phyloP scores from a whole-genome alignment of 2,797 vertebrate species.

The Steatocranus sp. region DNA sequence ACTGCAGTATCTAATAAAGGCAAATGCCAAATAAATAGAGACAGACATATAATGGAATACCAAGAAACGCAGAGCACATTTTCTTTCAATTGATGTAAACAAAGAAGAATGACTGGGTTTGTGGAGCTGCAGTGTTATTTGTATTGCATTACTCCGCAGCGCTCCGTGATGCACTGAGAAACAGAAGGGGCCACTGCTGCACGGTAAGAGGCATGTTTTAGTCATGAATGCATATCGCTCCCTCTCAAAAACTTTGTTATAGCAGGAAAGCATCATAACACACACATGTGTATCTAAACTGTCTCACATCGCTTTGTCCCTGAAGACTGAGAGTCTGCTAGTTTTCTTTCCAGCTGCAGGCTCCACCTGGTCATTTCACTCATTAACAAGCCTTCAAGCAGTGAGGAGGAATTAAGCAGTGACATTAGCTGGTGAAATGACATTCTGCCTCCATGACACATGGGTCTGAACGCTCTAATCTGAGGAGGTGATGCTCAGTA shows the following conservation, averaged over 20 bases:
- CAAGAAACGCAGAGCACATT: not conserved
- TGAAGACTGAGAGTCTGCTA: not conserved
- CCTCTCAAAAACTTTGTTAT: not conserved
- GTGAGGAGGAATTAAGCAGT: not conserved
- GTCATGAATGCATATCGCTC: not conserved
- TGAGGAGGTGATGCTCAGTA: not conserved
- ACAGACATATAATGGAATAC: not conserved
- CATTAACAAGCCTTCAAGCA: constrained; percentile 10
- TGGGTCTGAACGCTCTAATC: not conserved
- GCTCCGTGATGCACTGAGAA: fast-evolving
- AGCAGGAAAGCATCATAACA: not conserved
- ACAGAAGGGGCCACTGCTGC: not conserved
- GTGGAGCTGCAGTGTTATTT: not conserved
- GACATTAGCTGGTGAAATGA: not conserved
- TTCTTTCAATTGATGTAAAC: not conserved
- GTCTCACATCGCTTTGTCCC: not conserved
- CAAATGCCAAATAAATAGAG: not conserved
- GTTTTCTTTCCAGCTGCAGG: not conserved
- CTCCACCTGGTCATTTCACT: not conserved
- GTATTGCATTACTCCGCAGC: not conserved
- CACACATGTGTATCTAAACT: not conserved
- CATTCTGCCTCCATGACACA: not conserved
- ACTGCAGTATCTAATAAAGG: not conserved
- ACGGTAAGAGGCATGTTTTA: not conserved
- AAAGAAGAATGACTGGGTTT: not conserved